Base-by-base conservation (phyloP, 2,797 vertebrate species). In the Potorous gilbertii region DNA sequence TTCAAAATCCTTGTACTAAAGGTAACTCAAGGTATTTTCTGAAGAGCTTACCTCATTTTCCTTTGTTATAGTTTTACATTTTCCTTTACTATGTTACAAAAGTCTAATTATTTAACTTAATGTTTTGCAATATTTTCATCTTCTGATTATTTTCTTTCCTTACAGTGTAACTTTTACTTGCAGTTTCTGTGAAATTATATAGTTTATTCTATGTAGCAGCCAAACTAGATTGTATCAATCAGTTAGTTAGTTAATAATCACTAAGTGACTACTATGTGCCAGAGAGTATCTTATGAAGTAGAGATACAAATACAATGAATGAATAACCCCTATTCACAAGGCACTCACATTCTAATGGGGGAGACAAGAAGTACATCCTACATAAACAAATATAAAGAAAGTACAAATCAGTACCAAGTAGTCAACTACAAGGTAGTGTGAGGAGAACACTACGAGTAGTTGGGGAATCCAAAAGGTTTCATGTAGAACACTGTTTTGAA, bases 1-100 rank as follows among this genome's bases (percentile, higher is more conserved):
- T 95, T 95, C 16, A 62, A 50, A 95, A 94, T 96, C 56, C 91
- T 91, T 46, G 74, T 87, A 5, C 74, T 87, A 87, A 24, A 81
- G 2, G 74, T 46, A 81, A 46, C n/a, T 40, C 74, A 87, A 27
- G 9, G 13, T 21, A 87, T 87, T 87, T 87, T 50, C 40, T 46
- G 21, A 50, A 87, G 8, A 87, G n/a, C 21, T 87, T 24, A 46
- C 16, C 9, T 81, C 29, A 81, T 81, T 3, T 27, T 46, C 21
- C 40, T 81, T 81, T 10, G 21, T 46, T 81, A 24, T 14, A 11
- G 24, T 81, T 46, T 46, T 9, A 24, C 24, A 1, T 81, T 81
- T 81, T 81, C 74, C n/a, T 81, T 81, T 46, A 81, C 40, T 27
- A 46, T 13, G 27, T 81, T 81, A 81, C 21, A 46, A 46, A 81